Conservation (phyloP, 2,888 invertebrate species). For the Gastrophysa polygoni region DNA sequence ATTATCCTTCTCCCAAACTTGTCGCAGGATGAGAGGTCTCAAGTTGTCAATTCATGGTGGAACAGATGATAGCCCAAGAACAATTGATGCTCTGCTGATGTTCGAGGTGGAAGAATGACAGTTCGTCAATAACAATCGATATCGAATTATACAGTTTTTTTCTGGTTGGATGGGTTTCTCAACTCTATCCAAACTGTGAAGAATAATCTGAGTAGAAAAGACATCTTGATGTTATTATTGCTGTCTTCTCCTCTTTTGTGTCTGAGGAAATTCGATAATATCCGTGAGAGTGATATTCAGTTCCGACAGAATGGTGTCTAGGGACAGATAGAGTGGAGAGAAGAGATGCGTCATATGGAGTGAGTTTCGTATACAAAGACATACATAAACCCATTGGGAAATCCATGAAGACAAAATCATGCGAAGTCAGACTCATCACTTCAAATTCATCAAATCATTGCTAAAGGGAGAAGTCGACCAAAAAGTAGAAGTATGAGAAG, state of each 20-base stretch:
- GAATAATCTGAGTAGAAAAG: constrained; percentile 6
- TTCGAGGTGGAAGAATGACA: constrained; percentile 1
- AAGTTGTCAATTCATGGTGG: constrained; percentile 2
- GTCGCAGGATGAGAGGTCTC: too few relatives aligned
- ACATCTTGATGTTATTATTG: constrained; percentile 16
- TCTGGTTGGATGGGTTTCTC: constrained; percentile 7
- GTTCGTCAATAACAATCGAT: constrained; percentile 3
- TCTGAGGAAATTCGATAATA: constrained; percentile 16
- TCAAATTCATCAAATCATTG: too few relatives aligned
- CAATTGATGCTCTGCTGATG: constrained; percentile 5
- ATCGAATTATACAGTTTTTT: constrained; percentile 5
- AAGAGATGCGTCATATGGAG: too few relatives aligned
- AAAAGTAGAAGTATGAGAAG: too few relatives aligned
- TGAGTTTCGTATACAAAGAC: too few relatives aligned
- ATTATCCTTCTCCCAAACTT: too few relatives aligned
- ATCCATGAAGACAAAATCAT: too few relatives aligned
- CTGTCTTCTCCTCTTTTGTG: constrained; percentile 5
- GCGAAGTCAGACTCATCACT: too few relatives aligned
- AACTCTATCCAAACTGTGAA: constrained; percentile 10
- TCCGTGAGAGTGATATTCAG: too few relatives aligned
- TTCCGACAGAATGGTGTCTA: constrained; percentile 3
- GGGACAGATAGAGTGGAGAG: constrained; percentile 1
- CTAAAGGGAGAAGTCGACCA: too few relatives aligned
- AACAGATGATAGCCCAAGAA: constrained; percentile 6
- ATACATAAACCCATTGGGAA: too few relatives aligned